Evolutionary conservation across 2,888 invertebrate species (phyloP).

Genomic region (Smittia sp.): DNA sequence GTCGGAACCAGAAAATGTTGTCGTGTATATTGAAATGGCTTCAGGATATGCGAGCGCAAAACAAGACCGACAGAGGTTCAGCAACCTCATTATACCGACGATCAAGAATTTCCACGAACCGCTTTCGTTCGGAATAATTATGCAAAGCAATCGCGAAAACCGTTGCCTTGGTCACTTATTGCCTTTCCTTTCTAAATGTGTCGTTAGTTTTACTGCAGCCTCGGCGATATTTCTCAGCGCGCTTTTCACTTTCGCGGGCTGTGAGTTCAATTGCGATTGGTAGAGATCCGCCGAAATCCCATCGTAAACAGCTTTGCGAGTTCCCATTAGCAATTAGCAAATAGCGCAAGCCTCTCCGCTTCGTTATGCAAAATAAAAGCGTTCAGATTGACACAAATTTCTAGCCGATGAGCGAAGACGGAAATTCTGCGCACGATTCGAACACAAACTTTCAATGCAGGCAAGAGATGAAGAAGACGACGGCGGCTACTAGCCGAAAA

Average conservation of each 20-base stretch:
- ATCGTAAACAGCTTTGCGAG: not conserved
- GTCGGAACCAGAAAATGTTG: no score
- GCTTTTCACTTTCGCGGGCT: not conserved
- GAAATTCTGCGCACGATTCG: constrained; percentile 20
- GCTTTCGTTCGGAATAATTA: no score
- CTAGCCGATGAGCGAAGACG: not conserved
- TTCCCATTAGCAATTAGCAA: constrained; percentile 26
- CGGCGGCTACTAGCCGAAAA: not conserved
- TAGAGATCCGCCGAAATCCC: not conserved
- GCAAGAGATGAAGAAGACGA: not conserved
- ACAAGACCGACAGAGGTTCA: no score
- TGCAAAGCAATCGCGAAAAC: not conserved
- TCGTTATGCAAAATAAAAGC: constrained; percentile 36
- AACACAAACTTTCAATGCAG: not conserved
- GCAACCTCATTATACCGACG: no score
- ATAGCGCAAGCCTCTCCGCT: not conserved
- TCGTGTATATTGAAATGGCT: no score
- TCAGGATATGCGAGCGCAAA: no score
- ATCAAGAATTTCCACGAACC: no score
- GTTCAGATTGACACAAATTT: constrained; percentile 36
- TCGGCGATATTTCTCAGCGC: not conserved
- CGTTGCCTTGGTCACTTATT: not conserved
- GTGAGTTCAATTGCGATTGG: not conserved
- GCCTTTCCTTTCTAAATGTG: not conserved
- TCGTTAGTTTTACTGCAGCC: not conserved